Conservation (phyloP, 2,797 vertebrate species). For the Cebuella pygmaea region DNA sequence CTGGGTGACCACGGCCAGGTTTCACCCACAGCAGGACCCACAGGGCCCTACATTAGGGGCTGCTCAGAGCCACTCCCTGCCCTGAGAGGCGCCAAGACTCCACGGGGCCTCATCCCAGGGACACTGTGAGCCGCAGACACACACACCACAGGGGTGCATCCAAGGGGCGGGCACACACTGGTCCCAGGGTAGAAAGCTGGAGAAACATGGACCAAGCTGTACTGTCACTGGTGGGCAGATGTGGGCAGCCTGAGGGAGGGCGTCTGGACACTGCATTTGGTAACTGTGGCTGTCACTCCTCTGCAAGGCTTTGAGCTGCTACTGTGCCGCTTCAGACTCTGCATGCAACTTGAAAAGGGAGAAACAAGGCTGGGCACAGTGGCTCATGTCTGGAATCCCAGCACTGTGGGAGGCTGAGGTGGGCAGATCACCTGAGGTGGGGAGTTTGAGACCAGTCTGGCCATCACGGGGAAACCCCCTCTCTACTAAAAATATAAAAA, state of each 20-base stretch:
- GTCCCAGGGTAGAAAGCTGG: neutral
- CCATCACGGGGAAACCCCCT: too few species aligned
- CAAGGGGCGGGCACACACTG: neutral
- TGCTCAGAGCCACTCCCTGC: neutral
- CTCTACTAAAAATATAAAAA: too few species aligned
- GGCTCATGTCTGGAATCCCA: too few species aligned
- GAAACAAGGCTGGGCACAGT: neutral
- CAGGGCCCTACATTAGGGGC: too few species aligned
- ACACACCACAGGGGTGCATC: neutral
- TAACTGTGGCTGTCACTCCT: neutral
- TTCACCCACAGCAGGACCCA: neutral
- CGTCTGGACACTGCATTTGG: neutral
- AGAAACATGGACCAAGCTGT: fast-evolving
- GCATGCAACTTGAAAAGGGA: neutral
- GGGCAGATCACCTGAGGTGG: too few species aligned
- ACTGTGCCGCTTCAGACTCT: neutral
- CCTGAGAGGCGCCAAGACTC: neutral
- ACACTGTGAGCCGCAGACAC: neutral
- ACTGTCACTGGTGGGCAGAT: neutral
- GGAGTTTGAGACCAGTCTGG: too few species aligned
- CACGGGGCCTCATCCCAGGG: neutral
- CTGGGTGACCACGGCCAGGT: neutral
- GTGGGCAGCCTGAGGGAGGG: neutral
- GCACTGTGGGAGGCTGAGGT: too few species aligned
- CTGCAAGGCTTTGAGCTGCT: too few species aligned